Conservation (phyloP, 2,113 vertebrate species). For the Dermatemys mawii region DNA sequence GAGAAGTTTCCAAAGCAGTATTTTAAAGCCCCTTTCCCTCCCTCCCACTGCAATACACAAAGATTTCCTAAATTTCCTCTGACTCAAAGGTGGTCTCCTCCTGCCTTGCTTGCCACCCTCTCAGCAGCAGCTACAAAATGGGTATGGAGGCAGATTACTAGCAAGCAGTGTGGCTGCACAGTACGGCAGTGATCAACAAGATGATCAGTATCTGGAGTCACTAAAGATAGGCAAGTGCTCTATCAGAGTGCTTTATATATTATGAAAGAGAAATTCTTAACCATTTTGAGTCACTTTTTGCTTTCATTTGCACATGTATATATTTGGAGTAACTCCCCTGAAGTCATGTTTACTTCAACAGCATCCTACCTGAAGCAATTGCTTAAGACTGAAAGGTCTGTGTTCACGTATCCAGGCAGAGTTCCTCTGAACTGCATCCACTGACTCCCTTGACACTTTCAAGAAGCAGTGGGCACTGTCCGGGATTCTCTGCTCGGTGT, state of each 20-base stretch:
- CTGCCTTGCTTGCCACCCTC: fast-evolving
- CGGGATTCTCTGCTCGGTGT: background rate
- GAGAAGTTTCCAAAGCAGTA: background rate
- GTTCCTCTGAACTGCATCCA: background rate
- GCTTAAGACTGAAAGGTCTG: background rate
- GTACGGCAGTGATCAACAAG: background rate
- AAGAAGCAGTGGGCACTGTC: background rate
- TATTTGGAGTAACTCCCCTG: background rate
- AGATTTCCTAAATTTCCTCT: conserved; percentile 2
- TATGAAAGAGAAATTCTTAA: background rate
- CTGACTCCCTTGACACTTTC: background rate
- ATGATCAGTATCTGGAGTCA: background rate
- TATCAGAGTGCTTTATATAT: background rate
- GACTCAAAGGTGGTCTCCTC: background rate
- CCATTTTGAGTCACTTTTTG: background rate
- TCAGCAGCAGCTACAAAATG: background rate
- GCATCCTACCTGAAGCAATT: background rate
- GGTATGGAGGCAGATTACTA: fast-evolving
- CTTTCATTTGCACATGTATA: background rate
- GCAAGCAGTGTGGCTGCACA: background rate
- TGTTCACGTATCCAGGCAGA: background rate
- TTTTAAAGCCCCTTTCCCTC: background rate
- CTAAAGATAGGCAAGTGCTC: background rate
- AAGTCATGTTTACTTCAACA: background rate
- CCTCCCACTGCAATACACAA: background rate